Evolutionary conservation across 2,113 vertebrate species (phyloP).

Genomic region (Tragelaphus buxtoni): DNA sequence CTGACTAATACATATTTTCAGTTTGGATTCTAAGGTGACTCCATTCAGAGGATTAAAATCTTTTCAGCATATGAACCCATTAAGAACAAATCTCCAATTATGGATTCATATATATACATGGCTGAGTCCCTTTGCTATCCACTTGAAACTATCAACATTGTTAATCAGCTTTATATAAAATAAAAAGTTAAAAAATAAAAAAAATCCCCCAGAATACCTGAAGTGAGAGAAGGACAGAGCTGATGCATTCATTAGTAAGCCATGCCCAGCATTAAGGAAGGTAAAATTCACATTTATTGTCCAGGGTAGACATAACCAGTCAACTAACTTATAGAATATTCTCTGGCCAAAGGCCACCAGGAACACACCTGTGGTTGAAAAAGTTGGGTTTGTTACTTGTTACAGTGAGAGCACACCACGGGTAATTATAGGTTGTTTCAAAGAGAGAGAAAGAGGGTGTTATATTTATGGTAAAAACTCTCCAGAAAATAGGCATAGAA

Average conservation of each 20-base stretch:
- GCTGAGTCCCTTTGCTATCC: not conserved
- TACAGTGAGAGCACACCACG: not conserved
- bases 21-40: conserved; percentile 20
- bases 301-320: not conserved
- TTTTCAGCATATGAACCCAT: not conserved
- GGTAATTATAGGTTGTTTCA: not conserved
- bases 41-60: not conserved
- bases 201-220: not conserved
- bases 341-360: not conserved
- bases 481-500: not conserved
- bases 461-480: not conserved
- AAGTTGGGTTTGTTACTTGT: not conserved
- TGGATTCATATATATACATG: not conserved
- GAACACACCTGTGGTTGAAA: not conserved
- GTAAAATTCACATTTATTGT: not conserved
- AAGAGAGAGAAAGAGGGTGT: not conserved
- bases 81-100: not conserved
- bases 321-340: not conserved
- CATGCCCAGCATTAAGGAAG: not conserved
- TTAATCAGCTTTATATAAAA: not conserved
- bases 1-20: not conserved
- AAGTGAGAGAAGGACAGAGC: not conserved
- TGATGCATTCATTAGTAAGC: not conserved
- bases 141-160: not conserved
- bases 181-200: not conserved